Conservation (phyloP, 2,113 vertebrate species). For the Scophthalmus maximus region DNA sequence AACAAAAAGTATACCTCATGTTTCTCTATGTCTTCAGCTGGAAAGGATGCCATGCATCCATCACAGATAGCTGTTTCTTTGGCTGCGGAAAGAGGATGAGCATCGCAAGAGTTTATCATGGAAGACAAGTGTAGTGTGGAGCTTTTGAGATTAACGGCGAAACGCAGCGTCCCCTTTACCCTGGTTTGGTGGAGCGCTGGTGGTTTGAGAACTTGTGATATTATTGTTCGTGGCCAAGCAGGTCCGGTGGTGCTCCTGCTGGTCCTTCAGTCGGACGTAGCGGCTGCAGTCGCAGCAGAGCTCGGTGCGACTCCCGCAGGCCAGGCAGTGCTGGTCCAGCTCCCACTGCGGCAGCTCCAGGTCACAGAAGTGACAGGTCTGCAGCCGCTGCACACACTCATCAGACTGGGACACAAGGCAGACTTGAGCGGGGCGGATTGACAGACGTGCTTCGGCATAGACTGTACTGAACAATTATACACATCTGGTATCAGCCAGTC, state of each 20-base stretch:
- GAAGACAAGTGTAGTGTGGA: neutral
- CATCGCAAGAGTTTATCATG: neutral
- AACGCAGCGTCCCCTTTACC: neutral
- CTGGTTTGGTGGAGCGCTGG: neutral
- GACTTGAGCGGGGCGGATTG: neutral
- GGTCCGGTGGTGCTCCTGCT: slow-evolving; percentile 59
- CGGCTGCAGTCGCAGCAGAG: slow-evolving; percentile 78
- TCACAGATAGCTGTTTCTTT: neutral
- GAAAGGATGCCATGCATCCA: slow-evolving; percentile 27
- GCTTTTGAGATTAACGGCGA: neutral
- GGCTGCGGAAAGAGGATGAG: slow-evolving; percentile 17
- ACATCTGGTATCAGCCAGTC: neutral
- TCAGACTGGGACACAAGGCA: slow-evolving; percentile 65
- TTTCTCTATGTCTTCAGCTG: slow-evolving; percentile 27
- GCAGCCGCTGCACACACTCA: slow-evolving; percentile 69
- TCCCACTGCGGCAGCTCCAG: slow-evolving; percentile 72
- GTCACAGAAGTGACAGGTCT: slow-evolving; percentile 82
- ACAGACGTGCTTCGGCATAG: neutral
- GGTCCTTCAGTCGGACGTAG: slow-evolving; percentile 74
- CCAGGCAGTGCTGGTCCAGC: slow-evolving; percentile 73
- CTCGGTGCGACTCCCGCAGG: slow-evolving; percentile 81
- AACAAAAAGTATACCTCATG: slow-evolving; percentile 61
- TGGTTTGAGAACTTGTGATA: neutral
- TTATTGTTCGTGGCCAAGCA: slow-evolving; percentile 49
- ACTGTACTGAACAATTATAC: neutral